Base-by-base conservation (phyloP, 2,797 vertebrate genomes). In the Microchirus variegatus region DNA sequence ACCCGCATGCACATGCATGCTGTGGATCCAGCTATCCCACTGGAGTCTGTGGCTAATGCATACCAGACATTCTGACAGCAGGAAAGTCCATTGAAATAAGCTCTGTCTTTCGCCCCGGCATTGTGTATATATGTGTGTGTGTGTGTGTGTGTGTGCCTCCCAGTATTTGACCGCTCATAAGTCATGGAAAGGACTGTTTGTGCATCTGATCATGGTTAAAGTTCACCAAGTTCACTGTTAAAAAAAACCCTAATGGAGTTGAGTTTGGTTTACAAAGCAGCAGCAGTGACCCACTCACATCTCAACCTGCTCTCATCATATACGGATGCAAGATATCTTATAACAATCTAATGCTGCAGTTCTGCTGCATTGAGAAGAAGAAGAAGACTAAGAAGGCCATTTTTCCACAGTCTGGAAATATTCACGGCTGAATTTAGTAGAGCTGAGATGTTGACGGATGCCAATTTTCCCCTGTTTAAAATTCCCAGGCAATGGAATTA, bases 21-120 rank as follows among this genome's bases (percentile, higher is more conserved):
- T 88, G 91, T 90, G 89, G 90, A 90, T 92, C 87, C 81, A 90
- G 81, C 85, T 89, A 91, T 92, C 85, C 89, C 87, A 86, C 92
- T 93, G 93, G 92, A 94, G 92, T 91, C 92, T 94, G 93, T 93
- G 93, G 93, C 90, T 93, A 89, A 89, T 89, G 88, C 91, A 93
- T 92, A 92, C 91, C 92, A 93, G 91, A 93, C 93, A 92, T 92
- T 92, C 89, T 91, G 90, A 94, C 92, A 93, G 91, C 91, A 93
- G 92, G 92, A 93, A 93, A 93, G 91, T 85, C 86, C 87, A 91
- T 92, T 89, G 80, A 90, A 91, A 92, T 84, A 77, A 78, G 64
- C 80, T 67, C 77, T 81, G 75, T 86, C 82, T 87, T 86, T 83
- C 77, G 86, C 82, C 71, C 73, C 65, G 62, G 64, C 69, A 59